phyloP scores from a whole-genome alignment of 2,797 vertebrate species.

The Anguilla megastoma region DNA sequence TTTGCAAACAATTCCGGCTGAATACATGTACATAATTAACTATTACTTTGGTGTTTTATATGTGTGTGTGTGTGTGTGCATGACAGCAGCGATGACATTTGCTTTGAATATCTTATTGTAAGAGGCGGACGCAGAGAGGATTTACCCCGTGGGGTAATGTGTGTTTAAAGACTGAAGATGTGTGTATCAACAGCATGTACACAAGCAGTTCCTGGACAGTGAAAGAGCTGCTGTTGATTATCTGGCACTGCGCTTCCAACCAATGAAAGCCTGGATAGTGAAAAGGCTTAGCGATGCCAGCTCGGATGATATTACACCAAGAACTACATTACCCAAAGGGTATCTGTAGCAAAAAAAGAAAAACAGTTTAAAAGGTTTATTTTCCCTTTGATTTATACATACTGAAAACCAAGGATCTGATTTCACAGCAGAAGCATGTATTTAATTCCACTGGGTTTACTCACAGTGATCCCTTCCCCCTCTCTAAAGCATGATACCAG shows the following conservation, averaged over 20 bases:
- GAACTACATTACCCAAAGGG: no score
- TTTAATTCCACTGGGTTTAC: background rate
- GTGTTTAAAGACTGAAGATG: background rate
- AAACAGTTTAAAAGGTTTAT: background rate
- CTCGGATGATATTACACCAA: background rate
- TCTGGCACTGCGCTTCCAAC: background rate
- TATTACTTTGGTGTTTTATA: background rate
- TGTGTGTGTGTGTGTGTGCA: background rate
- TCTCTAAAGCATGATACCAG: background rate
- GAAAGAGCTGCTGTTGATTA: background rate
- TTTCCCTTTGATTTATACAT: background rate
- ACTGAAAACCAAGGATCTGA: background rate
- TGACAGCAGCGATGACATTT: background rate
- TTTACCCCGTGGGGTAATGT: background rate
- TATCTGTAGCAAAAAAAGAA: no score
- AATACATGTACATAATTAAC: background rate
- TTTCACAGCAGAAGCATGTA: background rate
- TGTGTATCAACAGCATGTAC: background rate
- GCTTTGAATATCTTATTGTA: background rate
- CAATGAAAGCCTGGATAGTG: background rate
- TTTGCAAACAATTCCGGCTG: background rate
- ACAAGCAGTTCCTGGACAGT: constrained; percentile 2
- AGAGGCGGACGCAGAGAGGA: background rate
- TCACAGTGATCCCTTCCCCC: background rate
- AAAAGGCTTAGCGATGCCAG: background rate